Conservation (phyloP, 2,797 vertebrate genomes). For the Crax fasciolata region DNA sequence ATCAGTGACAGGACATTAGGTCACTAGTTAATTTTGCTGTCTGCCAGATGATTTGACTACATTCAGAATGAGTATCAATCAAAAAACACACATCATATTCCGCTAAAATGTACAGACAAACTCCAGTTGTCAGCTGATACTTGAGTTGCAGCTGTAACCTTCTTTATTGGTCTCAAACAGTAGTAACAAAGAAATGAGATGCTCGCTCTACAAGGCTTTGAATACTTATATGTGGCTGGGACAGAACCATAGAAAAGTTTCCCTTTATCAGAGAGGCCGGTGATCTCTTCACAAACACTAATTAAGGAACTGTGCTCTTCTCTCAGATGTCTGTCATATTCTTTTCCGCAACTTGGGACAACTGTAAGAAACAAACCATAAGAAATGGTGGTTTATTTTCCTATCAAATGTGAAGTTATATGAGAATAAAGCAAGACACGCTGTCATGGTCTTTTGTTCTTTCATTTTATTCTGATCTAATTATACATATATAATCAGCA, state of each 20-base stretch:
- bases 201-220: not conserved
- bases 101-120: not conserved
- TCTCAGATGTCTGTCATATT: not conserved
- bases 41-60: slow-evolving; percentile 7
- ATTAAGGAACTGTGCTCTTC: not conserved
- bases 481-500: not conserved
- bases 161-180: not conserved
- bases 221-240: not conserved
- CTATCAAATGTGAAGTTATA: not conserved
- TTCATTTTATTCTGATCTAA: not conserved
- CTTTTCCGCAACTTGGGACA: not conserved
- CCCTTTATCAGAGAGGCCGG: not conserved
- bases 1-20: slow-evolving; percentile 69
- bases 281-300: not conserved
- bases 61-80: slow-evolving; percentile 41
- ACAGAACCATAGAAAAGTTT: not conserved
- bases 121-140: not conserved
- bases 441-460: not conserved
- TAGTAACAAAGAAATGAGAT: not conserved
- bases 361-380: not conserved
- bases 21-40: slow-evolving; percentile 59
- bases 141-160: not conserved
- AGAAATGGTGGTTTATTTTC: not conserved
- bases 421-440: not conserved
- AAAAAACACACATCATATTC: not conserved